These are phyloP conservation scores for Theocolax elegans DNA, from an alignment of 1,140 invertebrate species.

Conservation along the genomic window DNA sequence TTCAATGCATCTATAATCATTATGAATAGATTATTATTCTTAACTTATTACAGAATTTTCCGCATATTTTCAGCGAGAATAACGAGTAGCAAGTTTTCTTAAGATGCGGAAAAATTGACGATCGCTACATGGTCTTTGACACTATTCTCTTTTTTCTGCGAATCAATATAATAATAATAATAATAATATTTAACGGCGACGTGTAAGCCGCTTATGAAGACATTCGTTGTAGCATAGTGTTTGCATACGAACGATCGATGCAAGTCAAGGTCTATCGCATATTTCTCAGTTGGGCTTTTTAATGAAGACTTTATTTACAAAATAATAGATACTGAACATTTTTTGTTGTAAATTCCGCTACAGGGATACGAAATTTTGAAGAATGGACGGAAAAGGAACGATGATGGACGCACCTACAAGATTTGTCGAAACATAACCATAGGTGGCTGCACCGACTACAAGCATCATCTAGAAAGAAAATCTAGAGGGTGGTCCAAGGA, in stretches of 20 bases:
- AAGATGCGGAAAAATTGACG: too few species aligned
- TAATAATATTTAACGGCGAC: slow-evolving; percentile 5
- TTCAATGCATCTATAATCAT: slow-evolving; percentile 5
- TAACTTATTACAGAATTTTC: too few species aligned
- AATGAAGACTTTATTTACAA: too few species aligned
- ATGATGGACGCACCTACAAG: too few species aligned
- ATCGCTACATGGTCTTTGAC: slow-evolving; percentile 3
- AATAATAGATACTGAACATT: too few species aligned
- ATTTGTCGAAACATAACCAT: neutral
- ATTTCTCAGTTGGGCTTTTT: too few species aligned
- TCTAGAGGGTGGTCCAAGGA: neutral
- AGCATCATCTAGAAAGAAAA: slow-evolving; percentile 3
- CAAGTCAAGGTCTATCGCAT: slow-evolving; percentile 14
- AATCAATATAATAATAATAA: slow-evolving; percentile 20
- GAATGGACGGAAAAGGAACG: too few species aligned
- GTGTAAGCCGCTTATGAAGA: slow-evolving; percentile 3
- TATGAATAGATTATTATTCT: slow-evolving; percentile 24
- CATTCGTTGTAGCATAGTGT: neutral
- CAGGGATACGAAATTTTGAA: too few species aligned
- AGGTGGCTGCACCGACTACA: slow-evolving; percentile 24
- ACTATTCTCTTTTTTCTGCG: neutral
- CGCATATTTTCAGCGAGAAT: too few species aligned
- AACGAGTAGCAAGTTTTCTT: too few species aligned
- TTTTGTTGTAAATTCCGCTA: too few species aligned
- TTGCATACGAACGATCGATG: slow-evolving; percentile 1